Evolutionary conservation across 35 echinoderm and acorn worm genomes (phyloP), one percentile per base, ranked within the genome.

Genomic region (Lytechinus variegatus): DNA sequence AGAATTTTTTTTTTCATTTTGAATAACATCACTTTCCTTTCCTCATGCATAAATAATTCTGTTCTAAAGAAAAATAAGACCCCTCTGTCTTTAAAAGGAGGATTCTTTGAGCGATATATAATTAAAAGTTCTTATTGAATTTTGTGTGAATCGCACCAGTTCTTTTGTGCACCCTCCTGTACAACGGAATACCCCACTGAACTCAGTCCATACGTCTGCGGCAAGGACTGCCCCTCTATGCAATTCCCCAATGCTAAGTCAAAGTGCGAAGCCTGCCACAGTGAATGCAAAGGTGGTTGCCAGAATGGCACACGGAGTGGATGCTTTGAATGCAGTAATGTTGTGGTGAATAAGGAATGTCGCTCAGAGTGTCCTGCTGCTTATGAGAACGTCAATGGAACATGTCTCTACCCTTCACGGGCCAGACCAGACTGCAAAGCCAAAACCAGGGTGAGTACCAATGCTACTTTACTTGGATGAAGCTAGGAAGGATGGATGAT

Each of bases 201-300:
- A 2, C 87, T 91, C 14, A 16, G 24, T 27, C 94, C 87, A 44
- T 93, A 52, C 86, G 9, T 87, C 86, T 99, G 98, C 94, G 95
- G 95, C 1, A 33, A 93, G 6, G 55, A 61, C 2, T 99, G 98
- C 94, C 92, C 96, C 6, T 9, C 21, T 10, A 87, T 52, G 11
- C 52, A 96, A 1, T 94, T 91, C 5, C 86, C 55, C 27, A 86
- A 95, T 54, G 56, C 71, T 3, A 60, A 89, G 10, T 94, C 97
- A 52, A 57, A 52, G 3, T 99, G 98, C 56, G 61, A 27, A 28
- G 19, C 4, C 1, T 99, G 98, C 56, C 96, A 99, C 86, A n/a
- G 4, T 0, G 96, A 99, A 55, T 99, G 98, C 88, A 61, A 88
- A 24, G 96, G 87, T 11, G 98, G 98, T 28, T 99, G 98, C 95